phyloP scores from a whole-genome alignment of 2,113 vertebrate species.

The Pachyramphus minor region DNA sequence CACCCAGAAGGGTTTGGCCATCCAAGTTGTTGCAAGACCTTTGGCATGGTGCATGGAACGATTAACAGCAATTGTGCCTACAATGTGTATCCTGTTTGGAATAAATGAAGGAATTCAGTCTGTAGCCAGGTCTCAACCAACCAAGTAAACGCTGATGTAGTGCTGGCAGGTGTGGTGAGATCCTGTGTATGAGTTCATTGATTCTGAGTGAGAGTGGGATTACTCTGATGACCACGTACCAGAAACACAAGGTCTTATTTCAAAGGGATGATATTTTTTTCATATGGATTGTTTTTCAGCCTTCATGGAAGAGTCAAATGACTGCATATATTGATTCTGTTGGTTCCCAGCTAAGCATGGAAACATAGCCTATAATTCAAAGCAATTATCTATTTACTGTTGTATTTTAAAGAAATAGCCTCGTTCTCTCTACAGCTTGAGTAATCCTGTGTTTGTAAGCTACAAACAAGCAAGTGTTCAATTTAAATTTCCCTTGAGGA shows the following conservation, averaged over 20 bases:
- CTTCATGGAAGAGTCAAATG: background rate
- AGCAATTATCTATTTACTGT: slow-evolving; percentile 1
- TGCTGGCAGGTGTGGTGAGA: background rate
- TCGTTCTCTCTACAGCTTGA: background rate
- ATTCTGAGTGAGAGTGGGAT: background rate
- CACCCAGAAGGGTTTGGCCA: background rate
- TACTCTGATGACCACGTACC: background rate
- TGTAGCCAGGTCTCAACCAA: background rate
- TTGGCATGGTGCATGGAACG: background rate
- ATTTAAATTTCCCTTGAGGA: slow-evolving; percentile 38
- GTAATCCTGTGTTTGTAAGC: slow-evolving; percentile 14
- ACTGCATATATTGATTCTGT: background rate
- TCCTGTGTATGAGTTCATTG: background rate
- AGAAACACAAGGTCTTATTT: background rate
- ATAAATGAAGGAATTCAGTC: background rate
- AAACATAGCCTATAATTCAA: background rate
- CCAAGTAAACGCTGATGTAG: background rate
- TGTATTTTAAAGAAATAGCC: background rate
- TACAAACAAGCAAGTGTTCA: background rate
- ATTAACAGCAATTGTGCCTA: background rate
- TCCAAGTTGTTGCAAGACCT: background rate
- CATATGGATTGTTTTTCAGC: background rate
- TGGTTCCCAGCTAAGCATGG: background rate
- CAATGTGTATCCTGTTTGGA: background rate
- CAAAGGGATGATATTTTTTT: background rate